Conservation (phyloP, 2,113 vertebrate genomes). For the Thinocorus orbignyianus region DNA sequence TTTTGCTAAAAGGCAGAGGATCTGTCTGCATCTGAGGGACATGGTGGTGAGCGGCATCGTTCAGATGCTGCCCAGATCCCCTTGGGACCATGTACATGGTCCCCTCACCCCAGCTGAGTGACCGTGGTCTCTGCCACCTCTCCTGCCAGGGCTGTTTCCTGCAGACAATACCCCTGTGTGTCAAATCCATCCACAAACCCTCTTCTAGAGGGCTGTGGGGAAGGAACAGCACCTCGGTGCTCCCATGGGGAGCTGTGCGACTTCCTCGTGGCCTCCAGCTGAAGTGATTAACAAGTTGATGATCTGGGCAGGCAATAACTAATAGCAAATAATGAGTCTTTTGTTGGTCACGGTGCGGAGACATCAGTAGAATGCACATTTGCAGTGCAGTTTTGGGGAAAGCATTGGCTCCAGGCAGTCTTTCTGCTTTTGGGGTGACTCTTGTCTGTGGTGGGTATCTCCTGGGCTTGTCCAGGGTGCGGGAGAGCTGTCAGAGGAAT, state of each 20-base stretch:
- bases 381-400: not conserved
- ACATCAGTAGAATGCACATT: not conserved
- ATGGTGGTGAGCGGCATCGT: fast-evolving
- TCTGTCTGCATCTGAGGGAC: not conserved
- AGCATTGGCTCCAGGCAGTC: not conserved
- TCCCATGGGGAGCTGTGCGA: not conserved
- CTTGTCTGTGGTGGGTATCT: not conserved
- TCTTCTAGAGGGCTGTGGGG: not conserved
- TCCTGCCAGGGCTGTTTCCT: not conserved
- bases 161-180: not conserved
- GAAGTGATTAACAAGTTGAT: not conserved
- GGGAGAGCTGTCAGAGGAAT: not conserved
- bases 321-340: not conserved
- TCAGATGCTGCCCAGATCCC: not conserved
- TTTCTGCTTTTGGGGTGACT: not conserved
- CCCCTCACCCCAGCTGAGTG: not conserved
- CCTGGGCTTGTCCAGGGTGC: not conserved
- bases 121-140: not conserved
- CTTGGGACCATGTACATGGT: fast-evolving
- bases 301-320: not conserved
- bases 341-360: not conserved
- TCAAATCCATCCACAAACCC: not conserved
- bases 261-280: not conserved
- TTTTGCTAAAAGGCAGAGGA: not conserved
- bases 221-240: not conserved